Base-by-base conservation (phyloP, 2,113 vertebrate genomes). In the Trogon surrucura region DNA sequence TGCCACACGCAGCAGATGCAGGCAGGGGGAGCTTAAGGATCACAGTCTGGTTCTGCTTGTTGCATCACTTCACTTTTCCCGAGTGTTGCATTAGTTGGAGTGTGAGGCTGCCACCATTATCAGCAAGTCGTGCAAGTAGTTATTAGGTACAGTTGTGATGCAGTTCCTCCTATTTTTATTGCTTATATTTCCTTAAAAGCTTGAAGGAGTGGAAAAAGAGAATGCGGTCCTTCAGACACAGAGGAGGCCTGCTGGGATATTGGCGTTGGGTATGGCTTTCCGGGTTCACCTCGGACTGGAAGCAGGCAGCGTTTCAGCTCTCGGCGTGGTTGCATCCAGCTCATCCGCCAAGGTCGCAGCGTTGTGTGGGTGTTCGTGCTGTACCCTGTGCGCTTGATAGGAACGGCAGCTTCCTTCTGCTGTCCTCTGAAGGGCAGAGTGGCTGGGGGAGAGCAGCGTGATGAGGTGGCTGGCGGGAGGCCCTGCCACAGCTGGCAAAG, bases 1-100 rank as follows among this genome's bases (percentile, higher is more conserved):
- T 36, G 51, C 57, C 4, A 2, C 48, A 9, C 4, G 2, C 51
- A 21, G 51, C 13, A 41, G 64, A 2, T 44, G 56, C 80, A 84
- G 91, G 86, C 61, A 92, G 95, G 75, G 93, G 95, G 93, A 96
- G 92, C 95, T 74, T 83, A 45, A 79, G 91, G 9, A 60, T 71
- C 91, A 2, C 62, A 2, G 9, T 48, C 6, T 69, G 15, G 69
- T 38, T 53, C 47, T 26, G 70, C 53, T 22, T 10, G 9, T 50
- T 32, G 47, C 47, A 25, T 11, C 29, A 6, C 65, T 34, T 12
- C 67, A 14, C 30, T 66, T 48, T 15, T 11, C 47, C 25, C 2
- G 67, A 23, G 44, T 5, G 47, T 41, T 64, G 66, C 27, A 5
- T 47, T 21, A 81, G 51, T 10, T 15, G 27, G 73, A 65, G 41